Evolutionary conservation across 23 tunicate genomes (phyloP).

Genomic region (Trididemnum miniatum): DNA sequence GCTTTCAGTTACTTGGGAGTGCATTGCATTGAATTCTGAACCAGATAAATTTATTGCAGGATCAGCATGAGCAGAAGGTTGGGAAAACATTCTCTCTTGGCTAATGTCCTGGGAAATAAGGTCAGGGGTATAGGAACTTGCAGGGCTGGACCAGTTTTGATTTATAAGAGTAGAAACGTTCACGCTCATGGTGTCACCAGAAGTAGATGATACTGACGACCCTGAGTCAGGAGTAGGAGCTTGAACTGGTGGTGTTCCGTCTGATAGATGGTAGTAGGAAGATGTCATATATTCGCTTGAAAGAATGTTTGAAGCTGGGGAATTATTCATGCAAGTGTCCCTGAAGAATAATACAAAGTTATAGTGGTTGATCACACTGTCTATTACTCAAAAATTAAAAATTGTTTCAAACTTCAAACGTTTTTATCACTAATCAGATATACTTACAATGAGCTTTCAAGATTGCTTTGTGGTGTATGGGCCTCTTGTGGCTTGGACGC

Average conservation of each 20-base stretch:
- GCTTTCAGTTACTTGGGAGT: not conserved
- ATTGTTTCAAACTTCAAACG: not conserved
- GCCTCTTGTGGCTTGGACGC: not conserved
- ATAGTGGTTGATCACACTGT: not conserved
- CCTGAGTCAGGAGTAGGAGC: slow-evolving; percentile 22
- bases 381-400: too few species aligned
- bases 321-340: not conserved
- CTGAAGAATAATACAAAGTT: not conserved
- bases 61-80: not conserved
- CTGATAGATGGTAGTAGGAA: slow-evolving; percentile 31
- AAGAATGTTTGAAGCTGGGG: not conserved
- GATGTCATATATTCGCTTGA: slow-evolving; percentile 67
- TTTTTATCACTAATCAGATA: not conserved
- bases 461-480: not conserved
- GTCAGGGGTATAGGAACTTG: not conserved
- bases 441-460: not conserved
- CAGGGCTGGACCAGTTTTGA: slow-evolving; percentile 17
- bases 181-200: slow-evolving; percentile 19
- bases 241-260: slow-evolving; percentile 16
- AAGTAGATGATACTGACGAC: not conserved
- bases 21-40: not conserved
- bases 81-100: not conserved
- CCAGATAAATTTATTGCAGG: not conserved
- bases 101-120: not conserved
- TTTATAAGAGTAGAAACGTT: slow-evolving; percentile 12